phyloP scores from a whole-genome alignment of 2,797 vertebrate genomes.

The Peromyscus attwateri region DNA sequence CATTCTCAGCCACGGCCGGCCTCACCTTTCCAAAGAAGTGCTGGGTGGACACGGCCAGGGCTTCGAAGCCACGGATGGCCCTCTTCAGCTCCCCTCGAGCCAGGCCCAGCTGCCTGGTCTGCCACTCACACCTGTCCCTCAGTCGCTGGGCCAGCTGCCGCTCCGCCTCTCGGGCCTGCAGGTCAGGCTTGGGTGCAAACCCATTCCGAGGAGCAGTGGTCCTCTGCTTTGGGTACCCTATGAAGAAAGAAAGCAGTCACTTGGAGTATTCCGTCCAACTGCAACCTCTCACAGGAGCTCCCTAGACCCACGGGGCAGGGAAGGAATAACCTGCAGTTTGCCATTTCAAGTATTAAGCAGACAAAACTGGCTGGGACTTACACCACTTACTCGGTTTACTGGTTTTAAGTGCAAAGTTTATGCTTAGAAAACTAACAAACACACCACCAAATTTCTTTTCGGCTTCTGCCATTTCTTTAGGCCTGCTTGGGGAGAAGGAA shows the following conservation, averaged over 20 bases:
- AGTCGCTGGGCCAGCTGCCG: slow-evolving; percentile 91
- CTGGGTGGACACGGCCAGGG: slow-evolving; percentile 94
- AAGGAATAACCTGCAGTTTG: fast-evolving
- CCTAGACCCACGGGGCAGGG: neutral
- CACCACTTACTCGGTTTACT: neutral
- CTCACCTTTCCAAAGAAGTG: slow-evolving; percentile 96
- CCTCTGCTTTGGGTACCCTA: slow-evolving; percentile 90
- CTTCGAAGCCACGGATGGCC: slow-evolving; percentile 91
- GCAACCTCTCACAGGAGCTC: too few relatives aligned
- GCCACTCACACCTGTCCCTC: slow-evolving; percentile 92
- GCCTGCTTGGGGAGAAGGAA: neutral
- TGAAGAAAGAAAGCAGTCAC: neutral
- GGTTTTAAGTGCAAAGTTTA: neutral
- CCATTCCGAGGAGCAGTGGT: slow-evolving; percentile 86
- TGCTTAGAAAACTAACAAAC: neutral
- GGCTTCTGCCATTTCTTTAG: neutral
- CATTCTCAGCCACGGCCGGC: neutral
- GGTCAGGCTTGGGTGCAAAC: slow-evolving; percentile 86
- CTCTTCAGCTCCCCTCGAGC: slow-evolving; percentile 91
- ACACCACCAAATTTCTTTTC: neutral
- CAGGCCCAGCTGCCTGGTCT: slow-evolving; percentile 90
- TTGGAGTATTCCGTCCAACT: neutral
- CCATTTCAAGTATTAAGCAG: neutral
- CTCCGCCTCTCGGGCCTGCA: slow-evolving; percentile 87
- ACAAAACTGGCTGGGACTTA: neutral